phyloP scores from a whole-genome alignment of 2,113 vertebrate genomes.

The Leptocoma aspasia region DNA sequence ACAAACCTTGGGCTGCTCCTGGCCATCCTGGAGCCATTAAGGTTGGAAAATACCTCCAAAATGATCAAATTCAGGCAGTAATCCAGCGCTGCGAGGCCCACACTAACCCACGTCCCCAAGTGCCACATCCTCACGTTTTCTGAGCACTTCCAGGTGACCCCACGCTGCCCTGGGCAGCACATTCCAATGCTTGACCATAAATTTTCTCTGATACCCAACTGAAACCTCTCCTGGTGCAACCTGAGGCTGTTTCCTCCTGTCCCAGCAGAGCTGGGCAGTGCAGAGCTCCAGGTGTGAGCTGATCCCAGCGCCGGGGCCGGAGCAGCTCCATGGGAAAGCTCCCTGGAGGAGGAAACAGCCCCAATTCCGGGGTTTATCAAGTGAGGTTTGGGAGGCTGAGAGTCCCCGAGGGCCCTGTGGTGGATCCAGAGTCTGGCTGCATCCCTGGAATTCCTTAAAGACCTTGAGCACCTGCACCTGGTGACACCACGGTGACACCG shows the following conservation, averaged over 20 bases:
- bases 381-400: background rate
- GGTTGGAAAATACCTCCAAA: background rate
- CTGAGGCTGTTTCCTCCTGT: background rate
- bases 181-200: fast-evolving
- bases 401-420: background rate
- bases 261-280: too few species aligned
- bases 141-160: background rate
- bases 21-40: fast-evolving
- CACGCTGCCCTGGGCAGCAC: background rate
- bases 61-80: fast-evolving
- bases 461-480: background rate
- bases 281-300: background rate
- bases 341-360: background rate
- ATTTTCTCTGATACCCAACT: too few species aligned
- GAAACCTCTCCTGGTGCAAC: background rate
- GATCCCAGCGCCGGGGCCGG: fast-evolving
- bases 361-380: fast-evolving
- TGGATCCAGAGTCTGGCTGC: background rate
- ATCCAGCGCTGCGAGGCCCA: background rate
- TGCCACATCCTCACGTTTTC: fast-evolving
- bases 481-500: background rate
- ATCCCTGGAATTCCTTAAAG: background rate
- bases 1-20: background rate
- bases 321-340: background rate
- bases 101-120: fast-evolving